A percentile compares a stretch with the other conserved stretches of the same genome.
phyloP scores from a whole-genome alignment of 2,113 vertebrate genomes.

The Tympanuchus pallidicinctus region DNA sequence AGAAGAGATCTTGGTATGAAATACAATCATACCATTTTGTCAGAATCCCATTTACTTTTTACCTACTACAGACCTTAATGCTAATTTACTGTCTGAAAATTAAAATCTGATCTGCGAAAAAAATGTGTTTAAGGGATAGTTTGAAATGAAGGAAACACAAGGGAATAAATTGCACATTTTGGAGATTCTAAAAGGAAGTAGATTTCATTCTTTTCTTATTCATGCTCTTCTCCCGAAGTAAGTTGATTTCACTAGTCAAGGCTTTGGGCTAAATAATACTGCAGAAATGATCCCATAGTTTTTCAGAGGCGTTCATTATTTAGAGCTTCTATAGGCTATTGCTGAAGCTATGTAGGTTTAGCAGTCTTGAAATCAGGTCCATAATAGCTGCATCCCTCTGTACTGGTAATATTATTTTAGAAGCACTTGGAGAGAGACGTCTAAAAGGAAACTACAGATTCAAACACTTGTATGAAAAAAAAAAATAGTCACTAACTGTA shows the following conservation, averaged over 20 bases:
- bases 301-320: background rate
- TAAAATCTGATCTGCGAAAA: constrained; percentile 71
- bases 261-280: background rate
- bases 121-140: constrained; percentile 58
- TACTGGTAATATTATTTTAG: background rate
- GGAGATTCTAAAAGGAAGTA: background rate
- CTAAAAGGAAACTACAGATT: background rate
- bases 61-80: too few relatives aligned
- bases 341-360: background rate
- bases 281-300: background rate
- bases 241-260: background rate
- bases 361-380: background rate
- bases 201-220: background rate
- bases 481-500: background rate
- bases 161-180: constrained; percentile 11
- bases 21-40: constrained; percentile 57
- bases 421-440: background rate
- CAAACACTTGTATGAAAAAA: constrained; percentile 7
- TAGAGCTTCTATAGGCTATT: background rate
- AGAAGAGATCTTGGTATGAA: constrained; percentile 64
- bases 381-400: background rate
- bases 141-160: constrained; percentile 54
- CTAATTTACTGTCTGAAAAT: constrained; percentile 50
- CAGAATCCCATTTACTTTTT: constrained; percentile 62
- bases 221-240: background rate